Evolutionary conservation across 2,888 invertebrate species (phyloP).

Genomic region (Drosophila monieri): DNA sequence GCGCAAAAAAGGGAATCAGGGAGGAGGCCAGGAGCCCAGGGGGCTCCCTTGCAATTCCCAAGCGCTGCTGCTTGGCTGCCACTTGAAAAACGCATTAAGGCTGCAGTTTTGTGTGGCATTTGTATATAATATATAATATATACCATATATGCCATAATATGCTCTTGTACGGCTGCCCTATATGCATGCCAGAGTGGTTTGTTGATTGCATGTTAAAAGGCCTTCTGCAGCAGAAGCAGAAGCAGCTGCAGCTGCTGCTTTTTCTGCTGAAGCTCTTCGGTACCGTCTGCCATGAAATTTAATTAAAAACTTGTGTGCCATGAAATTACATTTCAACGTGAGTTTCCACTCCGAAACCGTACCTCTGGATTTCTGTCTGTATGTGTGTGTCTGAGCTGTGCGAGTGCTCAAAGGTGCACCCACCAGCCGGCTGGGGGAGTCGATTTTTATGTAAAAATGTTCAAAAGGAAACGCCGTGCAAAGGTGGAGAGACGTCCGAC

Average conservation of each 20-base stretch:
- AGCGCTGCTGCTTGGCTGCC: slow-evolving; percentile 53
- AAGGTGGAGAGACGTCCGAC: slow-evolving; percentile 47
- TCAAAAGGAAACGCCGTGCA: slow-evolving; percentile 19
- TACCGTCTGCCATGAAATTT: slow-evolving; percentile 74
- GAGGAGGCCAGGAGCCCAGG: not conserved
- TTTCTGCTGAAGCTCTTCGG: slow-evolving; percentile 46
- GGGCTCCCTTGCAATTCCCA: slow-evolving; percentile 11
- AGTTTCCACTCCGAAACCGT: slow-evolving; percentile 45
- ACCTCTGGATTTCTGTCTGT: slow-evolving; percentile 15
- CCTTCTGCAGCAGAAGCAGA: slow-evolving; percentile 34
- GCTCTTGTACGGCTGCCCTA: slow-evolving; percentile 61
- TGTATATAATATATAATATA: slow-evolving; percentile 44
- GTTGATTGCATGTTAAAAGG: slow-evolving; percentile 79
- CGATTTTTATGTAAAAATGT: slow-evolving; percentile 57
- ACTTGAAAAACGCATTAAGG: slow-evolving; percentile 77
- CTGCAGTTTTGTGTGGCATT: slow-evolving; percentile 69
- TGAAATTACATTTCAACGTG: slow-evolving; percentile 78
- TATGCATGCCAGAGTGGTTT: slow-evolving; percentile 76
- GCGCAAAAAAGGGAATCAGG: not conserved
- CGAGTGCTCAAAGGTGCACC: slow-evolving; percentile 57
- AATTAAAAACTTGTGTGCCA: slow-evolving; percentile 80
- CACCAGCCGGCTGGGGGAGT: slow-evolving; percentile 54
- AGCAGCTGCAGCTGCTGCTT: slow-evolving; percentile 15
- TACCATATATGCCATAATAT: slow-evolving; percentile 32
- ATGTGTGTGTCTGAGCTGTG: slow-evolving; percentile 21